Evolutionary conservation across 2,113 vertebrate species (phyloP), one percentile per base, ranked within the genome.

Genomic region (Taxidea taxus): DNA sequence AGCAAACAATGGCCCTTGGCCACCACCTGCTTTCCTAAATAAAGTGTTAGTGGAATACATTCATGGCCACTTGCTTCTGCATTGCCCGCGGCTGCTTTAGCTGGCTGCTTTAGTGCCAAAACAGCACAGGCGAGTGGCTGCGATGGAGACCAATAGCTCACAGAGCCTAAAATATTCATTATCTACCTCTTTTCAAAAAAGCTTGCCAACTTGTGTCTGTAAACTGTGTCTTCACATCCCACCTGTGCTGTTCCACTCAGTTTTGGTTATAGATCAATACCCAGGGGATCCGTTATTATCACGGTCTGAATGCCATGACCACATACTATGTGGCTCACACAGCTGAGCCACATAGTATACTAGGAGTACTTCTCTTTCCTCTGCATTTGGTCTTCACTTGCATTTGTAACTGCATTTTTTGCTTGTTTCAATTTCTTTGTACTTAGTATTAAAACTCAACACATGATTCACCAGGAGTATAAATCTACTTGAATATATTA

Each of bases 91-190:
- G 11, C 25, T 54, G 20, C 20, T 68, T 93, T 25, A 25, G 10
- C n/a, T n/a, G 56, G 11, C 25, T 54, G 20, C 20, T 68, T 93
- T 25, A 25, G 10, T 64, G n/a, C 44, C 64, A 0, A 11, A 37
- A 80, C 10, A 34, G 34, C 60, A 75, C n/a, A 75, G 54, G 0
- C 21, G 42, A 90, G 62, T 34, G n/a, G 25, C 49, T 90, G 54
- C 11, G 14, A 87, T 42, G 85, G 20, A 78, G 49, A 75, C 13
- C 25, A 42, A 34, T 49, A 66, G 27, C 44, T 56, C 37, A 62
- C 31, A 70, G 84, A 81, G 16, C 77, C 85, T 88, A 75, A 95
- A 95, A 78, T 78, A 56, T 31, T 95, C 83, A 78, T 70, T 90
- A 47, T 66, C 68, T 66, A 56, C 7, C 20, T 82, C 39, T 93